Base-by-base conservation (phyloP, 2,113 vertebrate species). In the Halichoeres trimaculatus region DNA sequence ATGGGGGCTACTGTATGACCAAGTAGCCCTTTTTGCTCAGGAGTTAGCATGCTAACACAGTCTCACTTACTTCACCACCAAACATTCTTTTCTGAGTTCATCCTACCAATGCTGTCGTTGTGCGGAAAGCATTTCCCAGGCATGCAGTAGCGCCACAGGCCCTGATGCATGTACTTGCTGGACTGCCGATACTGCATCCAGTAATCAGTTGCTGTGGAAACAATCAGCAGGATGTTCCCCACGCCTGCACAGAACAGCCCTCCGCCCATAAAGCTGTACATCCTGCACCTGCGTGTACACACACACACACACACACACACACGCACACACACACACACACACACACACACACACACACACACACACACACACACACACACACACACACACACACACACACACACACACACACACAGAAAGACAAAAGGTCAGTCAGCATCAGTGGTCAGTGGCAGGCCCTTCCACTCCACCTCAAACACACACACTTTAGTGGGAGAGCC, bases 171-270 rank as follows among this genome's bases (percentile, higher is more conserved):
- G 87, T 90, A 90, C 88, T 84, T 93, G 82, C 80, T 89, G 68
- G 92, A 93, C 78, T 92, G 89, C 63, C 82, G 85, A 78, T 93
- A 92, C 88, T 93, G 92, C 89, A 93, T 92, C 92, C 91, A 94
- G 78, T 94, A 93, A 90, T 93, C 92, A 62, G 93, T 94, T 93
- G 92, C 94, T 85, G 91, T 95, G 94, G 94, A 94, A 93, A 95
- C 93, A 40, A 94, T 92, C 86, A 94, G 80, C 78, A 93, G 91
- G 89, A 93, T 94, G 88, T 93, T 94, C 85, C 91, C 93, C 83
- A 93, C 80, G 76, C 91, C 90, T 50, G 90, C 91, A 89, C 92
- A 94, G 87, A 95, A 93, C 89, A 94, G 54, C 80, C 91, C 92
- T 90, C 92, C 89, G 66, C 92, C 92, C 93, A 94, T 93, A 53